These are phyloP conservation scores for Leptatherina wallacei DNA, from an alignment of 2,797 vertebrate species.

Conservation along the genomic window DNA sequence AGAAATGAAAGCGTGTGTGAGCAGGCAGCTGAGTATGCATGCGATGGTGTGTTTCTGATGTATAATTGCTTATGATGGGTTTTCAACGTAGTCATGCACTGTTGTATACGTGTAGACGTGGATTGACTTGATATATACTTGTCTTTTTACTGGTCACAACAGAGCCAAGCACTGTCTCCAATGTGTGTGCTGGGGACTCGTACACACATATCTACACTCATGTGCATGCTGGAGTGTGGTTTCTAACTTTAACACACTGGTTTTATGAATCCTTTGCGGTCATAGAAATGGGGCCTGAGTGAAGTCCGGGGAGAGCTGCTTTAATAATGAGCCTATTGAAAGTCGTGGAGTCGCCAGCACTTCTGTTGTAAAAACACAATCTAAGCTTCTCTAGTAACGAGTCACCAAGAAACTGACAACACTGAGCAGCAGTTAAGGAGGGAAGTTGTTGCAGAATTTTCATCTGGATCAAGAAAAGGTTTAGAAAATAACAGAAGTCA, in stretches of 20 bases:
- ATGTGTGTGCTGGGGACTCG: slow-evolving; percentile 11
- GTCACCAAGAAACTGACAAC: slow-evolving; percentile 62
- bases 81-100: background rate
- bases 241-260: slow-evolving; percentile 67
- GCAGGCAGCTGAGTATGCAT: background rate
- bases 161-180: slow-evolving; percentile 47
- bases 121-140: slow-evolving; percentile 12
- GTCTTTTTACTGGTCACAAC: slow-evolving; percentile 28
- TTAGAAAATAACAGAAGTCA: background rate
- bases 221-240: slow-evolving; percentile 46
- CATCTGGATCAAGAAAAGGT: slow-evolving; percentile 23
- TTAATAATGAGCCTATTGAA: slow-evolving; percentile 80
- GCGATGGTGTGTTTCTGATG: background rate
- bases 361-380: slow-evolving; percentile 74
- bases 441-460: slow-evolving; percentile 24
- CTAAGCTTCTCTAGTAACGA: slow-evolving; percentile 48
- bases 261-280: slow-evolving; percentile 79
- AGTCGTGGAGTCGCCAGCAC: slow-evolving; percentile 63
- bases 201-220: slow-evolving; percentile 23
- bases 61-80: background rate
- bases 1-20: background rate
- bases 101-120: background rate
- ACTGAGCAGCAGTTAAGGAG: slow-evolving; percentile 28
- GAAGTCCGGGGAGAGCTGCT: slow-evolving; percentile 63
- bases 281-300: slow-evolving; percentile 62